These are phyloP conservation scores for Macaria notata DNA, from an alignment of 2,888 invertebrate species.

Conservation along the genomic window DNA sequence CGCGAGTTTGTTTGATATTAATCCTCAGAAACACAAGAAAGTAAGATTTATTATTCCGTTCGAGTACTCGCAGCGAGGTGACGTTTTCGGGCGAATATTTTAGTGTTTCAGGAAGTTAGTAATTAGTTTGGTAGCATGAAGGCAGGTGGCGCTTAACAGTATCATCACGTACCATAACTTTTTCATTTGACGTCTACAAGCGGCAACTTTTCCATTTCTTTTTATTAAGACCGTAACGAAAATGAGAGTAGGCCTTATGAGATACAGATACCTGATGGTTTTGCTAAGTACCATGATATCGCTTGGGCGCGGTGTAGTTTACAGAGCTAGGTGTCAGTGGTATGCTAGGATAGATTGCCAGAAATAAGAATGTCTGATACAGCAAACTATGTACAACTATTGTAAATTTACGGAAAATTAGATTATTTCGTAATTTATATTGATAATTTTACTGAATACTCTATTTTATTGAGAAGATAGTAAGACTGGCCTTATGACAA, in stretches of 20 bases:
- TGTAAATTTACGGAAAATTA: too few relatives aligned
- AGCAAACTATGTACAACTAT: too few relatives aligned
- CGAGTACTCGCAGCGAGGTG: conserved; percentile 62
- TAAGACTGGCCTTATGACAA: too few relatives aligned
- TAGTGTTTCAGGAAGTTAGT: conserved; percentile 78
- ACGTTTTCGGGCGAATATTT: conserved; percentile 80
- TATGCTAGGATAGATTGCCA: too few relatives aligned
- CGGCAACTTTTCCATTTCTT: conserved; percentile 78
- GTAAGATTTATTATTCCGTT: conserved; percentile 64
- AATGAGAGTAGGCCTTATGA: conserved; percentile 76
- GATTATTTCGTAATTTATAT: too few relatives aligned
- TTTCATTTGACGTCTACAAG: conserved; percentile 79
- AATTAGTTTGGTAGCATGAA: conserved; percentile 72
- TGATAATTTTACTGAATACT: too few relatives aligned
- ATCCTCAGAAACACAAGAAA: conserved; percentile 45
- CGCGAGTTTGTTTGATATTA: conserved; percentile 37
- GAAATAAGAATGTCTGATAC: too few relatives aligned
- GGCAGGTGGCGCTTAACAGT: conserved; percentile 76
- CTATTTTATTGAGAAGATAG: too few relatives aligned
- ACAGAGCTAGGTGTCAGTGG: too few relatives aligned
- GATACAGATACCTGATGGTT: conserved; percentile 71
- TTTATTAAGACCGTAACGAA: conserved; percentile 80
- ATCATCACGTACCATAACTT: conserved; percentile 80
- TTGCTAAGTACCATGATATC: conserved; percentile 53
- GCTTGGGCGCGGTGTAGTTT: conserved; percentile 25